phyloP scores from a whole-genome alignment of 2,888 invertebrate genomes.

The Phaedon cochleariae region DNA sequence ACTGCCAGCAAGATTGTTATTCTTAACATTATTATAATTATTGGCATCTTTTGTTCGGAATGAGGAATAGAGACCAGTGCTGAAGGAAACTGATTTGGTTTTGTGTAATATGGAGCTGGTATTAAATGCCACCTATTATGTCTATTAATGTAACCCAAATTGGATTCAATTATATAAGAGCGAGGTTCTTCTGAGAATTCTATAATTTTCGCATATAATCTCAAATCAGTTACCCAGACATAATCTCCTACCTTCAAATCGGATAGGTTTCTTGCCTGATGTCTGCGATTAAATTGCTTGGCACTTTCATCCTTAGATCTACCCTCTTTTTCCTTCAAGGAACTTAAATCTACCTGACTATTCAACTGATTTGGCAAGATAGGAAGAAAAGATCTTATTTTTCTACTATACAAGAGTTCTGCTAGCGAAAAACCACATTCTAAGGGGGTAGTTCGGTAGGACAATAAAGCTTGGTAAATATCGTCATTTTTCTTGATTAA shows the following conservation, averaged over 20 bases:
- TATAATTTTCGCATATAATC: slow-evolving; percentile 17
- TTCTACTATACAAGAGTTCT: slow-evolving; percentile 8
- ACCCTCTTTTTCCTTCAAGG: too few species aligned
- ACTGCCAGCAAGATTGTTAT: neutral
- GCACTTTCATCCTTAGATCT: too few species aligned
- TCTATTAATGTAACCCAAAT: slow-evolving; percentile 13
- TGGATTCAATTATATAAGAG: slow-evolving; percentile 19
- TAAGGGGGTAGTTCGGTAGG: slow-evolving; percentile 20
- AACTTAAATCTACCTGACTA: too few species aligned
- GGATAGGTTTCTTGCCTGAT: slow-evolving; percentile 9
- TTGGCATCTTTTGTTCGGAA: neutral
- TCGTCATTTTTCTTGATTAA: slow-evolving; percentile 20
- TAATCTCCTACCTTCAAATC: slow-evolving; percentile 14
- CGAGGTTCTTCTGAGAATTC: slow-evolving; percentile 18
- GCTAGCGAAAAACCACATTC: neutral
- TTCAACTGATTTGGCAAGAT: too few species aligned
- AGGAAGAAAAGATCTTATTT: slow-evolving; percentile 9
- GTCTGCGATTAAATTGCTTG: too few species aligned
- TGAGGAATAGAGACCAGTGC: neutral
- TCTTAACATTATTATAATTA: neutral
- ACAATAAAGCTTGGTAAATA: slow-evolving; percentile 18
- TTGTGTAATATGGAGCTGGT: slow-evolving; percentile 19
- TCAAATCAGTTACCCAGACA: slow-evolving; percentile 22
- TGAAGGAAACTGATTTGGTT: slow-evolving; percentile 12
- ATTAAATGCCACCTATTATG: slow-evolving; percentile 25